A percentile compares a stretch with the other conserved stretches of the same genome.
These are phyloP conservation scores for Mus minutoides DNA, from an alignment of 2,797 vertebrate species.

Conservation along the genomic window DNA sequence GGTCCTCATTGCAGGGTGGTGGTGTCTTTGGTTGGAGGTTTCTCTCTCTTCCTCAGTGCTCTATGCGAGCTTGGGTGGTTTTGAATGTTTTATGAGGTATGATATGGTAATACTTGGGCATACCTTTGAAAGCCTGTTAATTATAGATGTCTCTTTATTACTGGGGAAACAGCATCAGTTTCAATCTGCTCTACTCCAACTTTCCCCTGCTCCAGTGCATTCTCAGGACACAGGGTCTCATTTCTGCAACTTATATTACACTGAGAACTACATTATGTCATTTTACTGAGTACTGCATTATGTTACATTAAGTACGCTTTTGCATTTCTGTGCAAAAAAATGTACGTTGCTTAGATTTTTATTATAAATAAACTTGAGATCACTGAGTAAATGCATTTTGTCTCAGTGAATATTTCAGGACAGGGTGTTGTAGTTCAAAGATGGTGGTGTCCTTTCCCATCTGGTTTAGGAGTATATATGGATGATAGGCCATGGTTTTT, in stretches of 20 bases:
- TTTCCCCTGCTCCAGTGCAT: neutral
- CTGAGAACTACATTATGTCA: neutral
- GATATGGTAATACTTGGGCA: conserved; percentile 24
- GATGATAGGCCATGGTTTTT: neutral
- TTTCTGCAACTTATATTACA: neutral
- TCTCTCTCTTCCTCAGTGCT: neutral
- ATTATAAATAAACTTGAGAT: conserved; percentile 40
- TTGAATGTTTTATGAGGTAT: conserved; percentile 71
- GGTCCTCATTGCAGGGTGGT: neutral
- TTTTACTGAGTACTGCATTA: neutral
- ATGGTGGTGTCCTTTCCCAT: neutral
- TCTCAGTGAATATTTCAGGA: neutral
- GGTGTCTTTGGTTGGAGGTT: neutral
- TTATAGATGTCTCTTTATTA: conserved; percentile 69
- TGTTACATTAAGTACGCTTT: neutral
- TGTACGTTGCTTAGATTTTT: neutral
- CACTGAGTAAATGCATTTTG: neutral
- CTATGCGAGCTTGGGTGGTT: neutral
- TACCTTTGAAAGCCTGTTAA: conserved; percentile 61
- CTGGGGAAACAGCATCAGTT: conserved; percentile 2
- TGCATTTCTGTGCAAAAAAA: neutral
- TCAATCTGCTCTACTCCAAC: neutral
- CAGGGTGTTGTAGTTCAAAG: neutral
- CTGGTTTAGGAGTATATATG: neutral
- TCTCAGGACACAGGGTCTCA: neutral